Base-by-base conservation (phyloP, 2,888 invertebrate species). In the Lycaena phlaeas region DNA sequence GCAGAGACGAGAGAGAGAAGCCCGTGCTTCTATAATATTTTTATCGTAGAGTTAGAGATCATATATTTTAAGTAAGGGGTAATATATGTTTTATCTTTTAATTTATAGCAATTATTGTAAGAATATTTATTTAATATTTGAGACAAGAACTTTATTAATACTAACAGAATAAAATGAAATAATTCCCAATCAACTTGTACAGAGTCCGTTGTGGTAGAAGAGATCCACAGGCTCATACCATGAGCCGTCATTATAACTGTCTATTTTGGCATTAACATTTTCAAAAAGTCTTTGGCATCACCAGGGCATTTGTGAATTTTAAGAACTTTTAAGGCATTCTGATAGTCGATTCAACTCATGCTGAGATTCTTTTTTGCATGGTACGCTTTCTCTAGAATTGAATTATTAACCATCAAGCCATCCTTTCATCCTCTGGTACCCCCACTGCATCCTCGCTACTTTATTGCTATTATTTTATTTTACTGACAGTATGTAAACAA, bases 61-160 rank as follows among this genome's bases (percentile, higher is more conserved):
- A 9, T 43, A 3, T 44, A 50, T 48, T n/a, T 52, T 48, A 27
- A 50, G 11, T 9, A 48, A n/a, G 46, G 47, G 26, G 47, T 48
- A 7, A 49, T 43, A 2, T 18, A 22, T 4, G 25, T 30, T 6
- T 38, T 40, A 14, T 49, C 44, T 31, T 46, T 41, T 1, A 48
- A 30, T 41, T 45, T 27, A 12, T 49, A 49, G 26, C 46, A n/a
- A n/a, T n/a, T 45, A 44, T 49, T 46, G 4, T 6, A 12, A 39
- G 36, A 7, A 38, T 44, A 47, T 38, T 45, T 46, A 22, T 43
- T 43, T 5, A 50, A 38, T 10, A 50, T 34, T 11, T 31, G 30
- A 4, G 48, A 51, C 1, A 51, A 1, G 2, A 49, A 49, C 15
- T 51, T 53, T 2, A 50, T 28, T 1, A 26, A 45, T 15, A 47